Evolutionary conservation across 2,797 vertebrate genomes (phyloP).

Genomic region (Halcyon smyrnensis): DNA sequence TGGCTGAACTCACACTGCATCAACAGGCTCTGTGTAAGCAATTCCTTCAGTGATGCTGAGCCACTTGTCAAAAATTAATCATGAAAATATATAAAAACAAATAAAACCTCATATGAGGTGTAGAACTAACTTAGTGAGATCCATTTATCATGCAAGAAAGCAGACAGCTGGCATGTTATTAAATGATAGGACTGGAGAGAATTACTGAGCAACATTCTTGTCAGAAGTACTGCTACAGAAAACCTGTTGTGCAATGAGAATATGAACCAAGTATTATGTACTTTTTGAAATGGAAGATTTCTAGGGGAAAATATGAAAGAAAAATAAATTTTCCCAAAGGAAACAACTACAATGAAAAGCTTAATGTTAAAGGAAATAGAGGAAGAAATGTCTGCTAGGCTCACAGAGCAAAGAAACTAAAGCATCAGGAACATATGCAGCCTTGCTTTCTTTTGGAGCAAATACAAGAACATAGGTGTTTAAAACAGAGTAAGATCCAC

Average conservation of each 20-base stretch:
- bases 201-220: not conserved
- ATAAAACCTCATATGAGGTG: not conserved
- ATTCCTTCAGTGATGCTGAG: not conserved
- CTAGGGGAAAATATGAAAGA: not conserved
- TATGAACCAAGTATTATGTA: not conserved
- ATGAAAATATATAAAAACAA: not conserved
- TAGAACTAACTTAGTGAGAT: not conserved
- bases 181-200: not conserved
- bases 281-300: slow-evolving; percentile 12
- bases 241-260: not conserved
- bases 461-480: not conserved
- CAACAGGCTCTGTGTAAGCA: not conserved
- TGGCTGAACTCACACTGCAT: not conserved
- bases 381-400: not conserved
- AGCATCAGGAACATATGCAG: not conserved
- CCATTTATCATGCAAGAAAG: not conserved
- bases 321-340: not conserved
- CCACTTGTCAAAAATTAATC: not conserved
- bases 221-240: not conserved
- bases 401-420: not conserved
- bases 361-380: not conserved
- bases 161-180: not conserved
- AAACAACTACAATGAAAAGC: not conserved
- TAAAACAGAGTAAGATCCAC: not conserved
- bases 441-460: not conserved